A percentile compares a stretch with the other conserved stretches of the same genome.
phyloP scores from a whole-genome alignment of 2,888 invertebrate species.

The Scaptomyza parva region DNA sequence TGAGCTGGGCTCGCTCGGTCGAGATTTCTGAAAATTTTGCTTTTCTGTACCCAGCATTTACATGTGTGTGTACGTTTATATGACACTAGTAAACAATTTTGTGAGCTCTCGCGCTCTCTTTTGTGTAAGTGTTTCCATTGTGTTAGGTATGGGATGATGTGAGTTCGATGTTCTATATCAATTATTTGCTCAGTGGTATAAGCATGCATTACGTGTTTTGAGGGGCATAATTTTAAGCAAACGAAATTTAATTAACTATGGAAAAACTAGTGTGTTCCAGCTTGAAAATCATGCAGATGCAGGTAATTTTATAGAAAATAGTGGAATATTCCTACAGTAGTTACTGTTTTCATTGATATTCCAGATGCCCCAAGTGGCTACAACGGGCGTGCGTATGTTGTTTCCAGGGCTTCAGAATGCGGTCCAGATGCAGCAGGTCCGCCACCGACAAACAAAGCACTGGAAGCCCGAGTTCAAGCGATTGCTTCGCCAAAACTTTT shows the following conservation, averaged over 20 bases:
- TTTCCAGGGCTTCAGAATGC: constrained; percentile 65
- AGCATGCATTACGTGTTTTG: constrained; percentile 36
- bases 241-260: constrained; percentile 20
- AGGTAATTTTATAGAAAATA: constrained; percentile 22
- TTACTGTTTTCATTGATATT: constrained; percentile 22
- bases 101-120: too few relatives aligned
- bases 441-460: constrained; percentile 88
- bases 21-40: too few relatives aligned
- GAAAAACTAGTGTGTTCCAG: constrained; percentile 47
- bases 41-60: too few relatives aligned
- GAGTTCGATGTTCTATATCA: too few relatives aligned
- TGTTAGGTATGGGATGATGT: too few relatives aligned
- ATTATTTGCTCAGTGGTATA: too few relatives aligned
- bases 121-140: too few relatives aligned
- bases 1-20: too few relatives aligned
- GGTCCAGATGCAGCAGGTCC: constrained; percentile 80
- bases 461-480: constrained; percentile 92
- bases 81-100: too few relatives aligned
- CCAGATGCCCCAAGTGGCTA: constrained; percentile 62
- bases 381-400: constrained; percentile 55
- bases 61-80: too few relatives aligned
- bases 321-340: background rate
- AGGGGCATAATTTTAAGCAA: background rate
- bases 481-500: constrained; percentile 88
- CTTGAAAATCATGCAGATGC: constrained; percentile 43